These are phyloP conservation scores for Chionis minor DNA, from an alignment of 2,113 vertebrate species.

Conservation along the genomic window DNA sequence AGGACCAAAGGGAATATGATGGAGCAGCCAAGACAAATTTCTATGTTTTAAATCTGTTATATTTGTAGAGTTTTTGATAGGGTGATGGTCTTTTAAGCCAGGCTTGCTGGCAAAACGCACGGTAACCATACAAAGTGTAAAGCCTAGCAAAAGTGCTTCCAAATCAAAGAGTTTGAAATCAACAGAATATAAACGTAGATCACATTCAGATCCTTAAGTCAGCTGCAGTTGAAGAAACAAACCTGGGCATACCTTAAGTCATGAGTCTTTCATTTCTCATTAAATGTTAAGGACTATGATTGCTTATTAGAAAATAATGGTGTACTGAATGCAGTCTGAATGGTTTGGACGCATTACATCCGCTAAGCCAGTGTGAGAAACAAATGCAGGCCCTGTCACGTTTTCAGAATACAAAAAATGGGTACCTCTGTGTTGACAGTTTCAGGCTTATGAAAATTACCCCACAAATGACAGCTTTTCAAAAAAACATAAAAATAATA, in stretches of 20 bases:
- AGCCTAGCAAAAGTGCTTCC: background rate
- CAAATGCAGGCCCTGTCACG: background rate
- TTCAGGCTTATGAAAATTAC: background rate
- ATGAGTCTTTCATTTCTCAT: background rate
- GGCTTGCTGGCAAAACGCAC: background rate
- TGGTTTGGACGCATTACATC: background rate
- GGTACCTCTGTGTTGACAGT: background rate
- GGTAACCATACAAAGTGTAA: background rate
- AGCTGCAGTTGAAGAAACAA: background rate
- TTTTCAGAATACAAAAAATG: background rate
- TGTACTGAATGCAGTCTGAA: background rate
- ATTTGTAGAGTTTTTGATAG: background rate
- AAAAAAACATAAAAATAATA: background rate
- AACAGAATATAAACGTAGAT: background rate
- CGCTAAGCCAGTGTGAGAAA: background rate
- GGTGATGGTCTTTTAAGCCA: background rate
- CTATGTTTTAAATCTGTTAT: background rate
- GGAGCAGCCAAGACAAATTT: constrained; percentile 6
- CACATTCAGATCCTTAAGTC: background rate
- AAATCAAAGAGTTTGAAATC: background rate
- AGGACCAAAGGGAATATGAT: background rate
- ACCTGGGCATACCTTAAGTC: background rate
- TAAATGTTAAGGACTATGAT: background rate
- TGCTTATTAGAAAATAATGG: background rate
- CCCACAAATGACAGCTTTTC: background rate